Base-by-base conservation (phyloP, 1,140 invertebrate species). In the Ylistrum balloti region DNA sequence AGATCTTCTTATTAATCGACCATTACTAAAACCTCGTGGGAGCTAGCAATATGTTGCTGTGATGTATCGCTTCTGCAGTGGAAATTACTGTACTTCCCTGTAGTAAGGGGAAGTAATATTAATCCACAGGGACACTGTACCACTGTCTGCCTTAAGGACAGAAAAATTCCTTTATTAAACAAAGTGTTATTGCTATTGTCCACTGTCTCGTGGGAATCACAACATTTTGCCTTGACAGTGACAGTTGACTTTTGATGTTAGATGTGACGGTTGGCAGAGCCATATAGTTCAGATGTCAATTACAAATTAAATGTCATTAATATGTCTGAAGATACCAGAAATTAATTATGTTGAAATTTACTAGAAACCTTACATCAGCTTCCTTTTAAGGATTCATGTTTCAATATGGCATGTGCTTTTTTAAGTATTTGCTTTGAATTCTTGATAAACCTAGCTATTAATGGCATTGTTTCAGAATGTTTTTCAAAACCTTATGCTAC, bases 101-200 rank as follows among this genome's bases (percentile, higher is more conserved):
- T 74, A n/a, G 28, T n/a, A 74, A 74, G 22, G 56, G 56, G 56
- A 74, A n/a, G 56, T 74, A 74, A 74, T 56, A 56, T 56, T 56
- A 56, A 20, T 74, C 41, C 17, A 17, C 0, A 17, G 28, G n/a
- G 56, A 74, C 13, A 74, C 2, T 74, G 22, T n/a, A 20, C 2
- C n/a, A 28, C 56, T 74, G 22, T 22, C 0, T 74, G 56, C 20
- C 56, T n/a, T 74, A 74, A 45, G 56, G 56, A n/a, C 22, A 74
- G 17, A 9, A 28, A n/a, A 74, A 74, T 28, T 74, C 22, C 56
- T 74, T 74, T 74, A 74, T 74, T 28, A 74, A 74, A 28, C 28
- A 74, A n/a, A 74, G n/a, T 28, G 56, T 74, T 74, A 74, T 74
- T 74, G 56, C 56, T 74, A 17, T n/a, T 74, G 56, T 74, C n/a